Evolutionary conservation across 2,797 vertebrate species (phyloP).

Genomic region (Odontamblyopus rebecca): DNA sequence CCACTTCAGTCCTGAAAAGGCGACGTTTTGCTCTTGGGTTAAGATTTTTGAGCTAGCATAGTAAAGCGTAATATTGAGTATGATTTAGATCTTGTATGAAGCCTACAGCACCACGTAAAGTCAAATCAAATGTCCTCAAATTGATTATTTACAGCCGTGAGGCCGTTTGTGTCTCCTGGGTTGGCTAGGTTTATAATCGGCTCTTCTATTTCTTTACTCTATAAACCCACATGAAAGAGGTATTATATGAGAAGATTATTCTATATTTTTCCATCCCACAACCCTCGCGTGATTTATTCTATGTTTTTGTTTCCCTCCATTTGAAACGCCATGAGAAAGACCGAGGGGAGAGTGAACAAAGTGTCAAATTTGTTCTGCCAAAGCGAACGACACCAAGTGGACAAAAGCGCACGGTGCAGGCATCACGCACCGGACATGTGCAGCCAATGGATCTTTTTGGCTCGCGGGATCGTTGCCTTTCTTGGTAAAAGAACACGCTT

Average conservation of each 20-base stretch:
- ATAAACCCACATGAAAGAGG: background rate
- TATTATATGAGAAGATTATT: background rate
- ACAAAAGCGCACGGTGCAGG: too few relatives aligned
- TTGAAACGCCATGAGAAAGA: background rate
- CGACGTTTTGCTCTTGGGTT: background rate
- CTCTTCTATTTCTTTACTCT: background rate
- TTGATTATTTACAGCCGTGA: background rate
- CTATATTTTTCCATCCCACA: background rate
- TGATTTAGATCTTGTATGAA: background rate
- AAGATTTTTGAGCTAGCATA: background rate
- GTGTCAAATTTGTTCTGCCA: too few relatives aligned
- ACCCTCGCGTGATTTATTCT: background rate
- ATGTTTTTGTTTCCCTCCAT: conserved; percentile 5
- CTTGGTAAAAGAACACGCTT: too few relatives aligned
- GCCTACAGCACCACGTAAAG: background rate
- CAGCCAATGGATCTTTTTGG: too few relatives aligned
- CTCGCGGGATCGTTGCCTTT: too few relatives aligned
- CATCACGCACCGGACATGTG: too few relatives aligned
- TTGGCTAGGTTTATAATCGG: background rate
- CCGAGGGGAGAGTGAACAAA: background rate
- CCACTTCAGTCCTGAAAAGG: background rate
- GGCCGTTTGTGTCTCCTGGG: background rate
- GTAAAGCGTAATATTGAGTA: background rate
- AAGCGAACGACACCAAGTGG: too few relatives aligned
- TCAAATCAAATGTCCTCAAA: background rate